phyloP scores from a whole-genome alignment of 2,888 invertebrate species.

The Anagyrus pseudococci region DNA sequence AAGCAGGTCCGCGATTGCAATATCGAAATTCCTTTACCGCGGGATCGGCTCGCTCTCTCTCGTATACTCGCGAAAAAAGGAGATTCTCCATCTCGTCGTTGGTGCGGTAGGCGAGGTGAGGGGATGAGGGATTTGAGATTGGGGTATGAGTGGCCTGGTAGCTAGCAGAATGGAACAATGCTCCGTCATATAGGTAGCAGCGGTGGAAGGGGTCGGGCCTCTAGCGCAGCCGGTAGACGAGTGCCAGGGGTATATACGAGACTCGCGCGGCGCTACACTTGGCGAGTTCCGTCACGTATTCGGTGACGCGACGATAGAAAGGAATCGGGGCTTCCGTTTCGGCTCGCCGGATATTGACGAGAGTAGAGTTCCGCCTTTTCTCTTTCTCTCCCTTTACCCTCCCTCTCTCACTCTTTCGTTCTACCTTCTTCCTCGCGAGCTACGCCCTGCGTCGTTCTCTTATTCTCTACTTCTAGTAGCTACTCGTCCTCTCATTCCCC shows the following conservation, averaged over 20 bases:
- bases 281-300: constrained; percentile 43
- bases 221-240: too few species aligned
- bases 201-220: background rate
- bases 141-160: constrained; percentile 32
- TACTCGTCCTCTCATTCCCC: too few species aligned
- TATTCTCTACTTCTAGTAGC: background rate
- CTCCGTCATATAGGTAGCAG: constrained; percentile 27
- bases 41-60: too few species aligned
- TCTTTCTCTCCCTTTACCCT: background rate
- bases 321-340: constrained; percentile 41
- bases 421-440: too few species aligned
- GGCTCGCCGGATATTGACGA: constrained; percentile 42
- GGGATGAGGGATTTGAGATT: too few species aligned
- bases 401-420: too few species aligned
- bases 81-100: too few species aligned
- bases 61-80: too few species aligned
- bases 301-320: constrained; percentile 43
- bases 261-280: constrained; percentile 26
- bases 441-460: background rate
- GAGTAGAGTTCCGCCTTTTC: constrained; percentile 15
- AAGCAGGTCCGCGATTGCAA: too few species aligned
- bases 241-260: constrained; percentile 4
- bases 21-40: too few species aligned
- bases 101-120: too few species aligned
- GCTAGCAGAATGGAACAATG: constrained; percentile 42